phyloP scores from a whole-genome alignment of 2,797 vertebrate species.

The Neostethus bicornis region DNA sequence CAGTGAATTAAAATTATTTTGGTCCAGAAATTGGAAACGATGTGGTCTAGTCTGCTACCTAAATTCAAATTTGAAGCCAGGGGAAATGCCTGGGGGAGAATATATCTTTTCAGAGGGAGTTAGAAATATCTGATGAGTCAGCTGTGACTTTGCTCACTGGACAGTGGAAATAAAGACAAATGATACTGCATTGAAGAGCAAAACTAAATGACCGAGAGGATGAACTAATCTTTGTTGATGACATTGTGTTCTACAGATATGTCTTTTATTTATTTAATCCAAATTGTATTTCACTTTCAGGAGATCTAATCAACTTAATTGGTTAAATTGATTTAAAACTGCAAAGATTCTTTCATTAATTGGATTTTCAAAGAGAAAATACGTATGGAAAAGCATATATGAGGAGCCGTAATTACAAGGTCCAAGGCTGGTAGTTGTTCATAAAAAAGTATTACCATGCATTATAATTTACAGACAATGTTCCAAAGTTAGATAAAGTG shows the following conservation, averaged over 20 bases:
- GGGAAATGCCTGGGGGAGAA: conserved; percentile 37
- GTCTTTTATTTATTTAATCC: conserved; percentile 47
- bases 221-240: conserved; percentile 41
- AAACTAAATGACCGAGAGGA: conserved; percentile 33
- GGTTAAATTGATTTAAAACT: not conserved
- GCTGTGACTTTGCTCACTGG: conserved; percentile 47
- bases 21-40: conserved; percentile 22
- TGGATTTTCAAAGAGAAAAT: not conserved
- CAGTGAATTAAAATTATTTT: conserved; percentile 19
- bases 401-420: not conserved
- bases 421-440: no score
- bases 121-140: conserved; percentile 58
- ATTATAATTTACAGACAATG: not conserved
- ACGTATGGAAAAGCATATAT: not conserved
- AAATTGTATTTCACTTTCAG: not conserved
- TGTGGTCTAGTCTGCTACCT: conserved; percentile 26
- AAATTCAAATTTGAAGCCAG: conserved; percentile 33
- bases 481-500: not conserved
- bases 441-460: not conserved
- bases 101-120: conserved; percentile 37
- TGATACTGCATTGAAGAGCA: conserved; percentile 59
- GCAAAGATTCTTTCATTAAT: not conserved
- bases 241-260: conserved; percentile 16
- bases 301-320: not conserved
- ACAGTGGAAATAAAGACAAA: conserved; percentile 69